phyloP scores from a whole-genome alignment of 2,797 vertebrate species.

The Acanthurus tractus region DNA sequence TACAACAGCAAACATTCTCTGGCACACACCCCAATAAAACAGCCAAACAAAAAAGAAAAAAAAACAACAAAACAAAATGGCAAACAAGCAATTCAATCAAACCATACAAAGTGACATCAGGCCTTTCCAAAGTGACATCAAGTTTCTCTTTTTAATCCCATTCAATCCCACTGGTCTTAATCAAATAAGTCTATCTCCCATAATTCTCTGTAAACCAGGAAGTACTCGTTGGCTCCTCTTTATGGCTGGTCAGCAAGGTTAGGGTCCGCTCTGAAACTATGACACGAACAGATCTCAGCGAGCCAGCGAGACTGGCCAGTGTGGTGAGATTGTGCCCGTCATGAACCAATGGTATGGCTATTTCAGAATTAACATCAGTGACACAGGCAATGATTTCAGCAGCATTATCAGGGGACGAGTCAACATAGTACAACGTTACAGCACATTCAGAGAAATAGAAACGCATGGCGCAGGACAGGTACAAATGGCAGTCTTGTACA shows the following conservation, averaged over 20 bases:
- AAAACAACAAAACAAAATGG: constrained; percentile 47
- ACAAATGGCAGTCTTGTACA: constrained; percentile 64
- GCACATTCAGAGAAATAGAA: constrained; percentile 80
- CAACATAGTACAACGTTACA: constrained; percentile 68
- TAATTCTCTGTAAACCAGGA: constrained; percentile 73
- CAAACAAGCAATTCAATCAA: constrained; percentile 81
- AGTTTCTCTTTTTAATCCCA: constrained; percentile 78
- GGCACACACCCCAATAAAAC: constrained; percentile 71
- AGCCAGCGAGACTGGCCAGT: constrained; percentile 14
- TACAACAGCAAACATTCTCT: constrained; percentile 78
- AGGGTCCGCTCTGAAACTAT: constrained; percentile 75
- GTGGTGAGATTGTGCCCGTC: constrained; percentile 44
- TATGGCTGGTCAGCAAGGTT: constrained; percentile 78
- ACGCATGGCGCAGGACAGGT: constrained; percentile 64
- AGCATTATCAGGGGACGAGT: constrained; percentile 79
- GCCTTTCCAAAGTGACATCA: constrained; percentile 88
- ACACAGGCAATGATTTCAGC: constrained; percentile 81
- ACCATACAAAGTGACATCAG: constrained; percentile 86
- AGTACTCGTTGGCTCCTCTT: constrained; percentile 69
- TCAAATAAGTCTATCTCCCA: constrained; percentile 71
- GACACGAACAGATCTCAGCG: constrained; percentile 33
- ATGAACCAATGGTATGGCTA: constrained; percentile 64
- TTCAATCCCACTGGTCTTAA: constrained; percentile 64
- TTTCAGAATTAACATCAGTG: constrained; percentile 63
- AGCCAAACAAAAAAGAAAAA: constrained; percentile 42